phyloP scores from a whole-genome alignment of 2,113 vertebrate species.

The Eidolon helvum region DNA sequence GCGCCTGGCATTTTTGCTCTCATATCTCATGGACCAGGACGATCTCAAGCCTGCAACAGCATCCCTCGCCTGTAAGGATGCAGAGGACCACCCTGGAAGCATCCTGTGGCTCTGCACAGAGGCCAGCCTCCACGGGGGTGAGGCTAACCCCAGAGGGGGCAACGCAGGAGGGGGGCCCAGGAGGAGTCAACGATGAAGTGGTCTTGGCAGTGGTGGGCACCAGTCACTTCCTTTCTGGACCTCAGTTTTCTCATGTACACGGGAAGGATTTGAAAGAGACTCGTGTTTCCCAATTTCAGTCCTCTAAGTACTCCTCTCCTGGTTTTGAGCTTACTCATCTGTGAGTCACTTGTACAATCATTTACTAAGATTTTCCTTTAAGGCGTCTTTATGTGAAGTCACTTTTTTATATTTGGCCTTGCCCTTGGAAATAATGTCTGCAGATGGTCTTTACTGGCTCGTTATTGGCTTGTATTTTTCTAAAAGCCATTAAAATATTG shows the following conservation, averaged over 20 bases:
- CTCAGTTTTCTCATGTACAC: not conserved
- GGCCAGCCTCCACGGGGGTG: fast-evolving
- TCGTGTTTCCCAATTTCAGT: not conserved
- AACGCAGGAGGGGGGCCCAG: no score
- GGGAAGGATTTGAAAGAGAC: not conserved
- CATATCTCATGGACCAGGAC: not conserved
- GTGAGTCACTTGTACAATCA: not conserved
- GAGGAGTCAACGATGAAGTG: no score
- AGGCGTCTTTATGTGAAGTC: not conserved
- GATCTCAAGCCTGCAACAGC: not conserved
- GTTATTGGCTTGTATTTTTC: not conserved
- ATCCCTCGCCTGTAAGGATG: fast-evolving
- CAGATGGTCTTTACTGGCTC: not conserved
- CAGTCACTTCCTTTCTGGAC: not conserved
- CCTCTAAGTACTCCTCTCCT: not conserved
- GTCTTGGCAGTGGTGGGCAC: no score
- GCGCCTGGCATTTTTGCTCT: not conserved
- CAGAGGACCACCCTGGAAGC: not conserved
- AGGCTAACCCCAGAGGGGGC: no score
- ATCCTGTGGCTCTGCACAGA: not conserved
- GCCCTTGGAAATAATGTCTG: not conserved
- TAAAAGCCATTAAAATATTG: not conserved
- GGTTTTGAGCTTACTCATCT: not conserved
- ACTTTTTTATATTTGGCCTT: not conserved
- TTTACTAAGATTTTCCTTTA: not conserved